A percentile compares a stretch with the other conserved stretches of the same genome.
Conservation (phyloP, 2,113 vertebrate species). For the Pheucticus melanocephalus region DNA sequence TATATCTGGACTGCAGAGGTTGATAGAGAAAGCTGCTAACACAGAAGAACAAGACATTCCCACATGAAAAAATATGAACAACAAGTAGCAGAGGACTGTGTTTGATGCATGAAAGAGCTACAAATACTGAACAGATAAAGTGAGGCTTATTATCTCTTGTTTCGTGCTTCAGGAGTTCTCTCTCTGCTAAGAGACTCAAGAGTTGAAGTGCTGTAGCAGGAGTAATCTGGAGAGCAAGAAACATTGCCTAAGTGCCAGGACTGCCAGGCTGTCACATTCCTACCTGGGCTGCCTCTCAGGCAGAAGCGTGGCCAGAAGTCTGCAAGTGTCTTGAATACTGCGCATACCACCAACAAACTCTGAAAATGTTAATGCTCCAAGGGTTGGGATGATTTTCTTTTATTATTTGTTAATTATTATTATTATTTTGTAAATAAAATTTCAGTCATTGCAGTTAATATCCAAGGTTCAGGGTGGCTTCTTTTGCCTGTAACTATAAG, state of each 20-base stretch:
- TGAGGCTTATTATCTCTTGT: constrained; percentile 15
- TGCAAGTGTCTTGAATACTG: neutral
- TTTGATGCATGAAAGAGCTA: constrained; percentile 23
- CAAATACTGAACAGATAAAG: constrained; percentile 46
- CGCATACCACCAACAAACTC: neutral
- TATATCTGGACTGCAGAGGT: neutral
- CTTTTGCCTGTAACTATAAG: neutral
- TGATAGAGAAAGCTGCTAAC: constrained; percentile 13
- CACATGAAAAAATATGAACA: neutral
- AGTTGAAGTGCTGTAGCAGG: constrained; percentile 22
- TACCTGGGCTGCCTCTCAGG: constrained; percentile 40
- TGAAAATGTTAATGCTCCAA: neutral
- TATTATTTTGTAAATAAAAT: neutral
- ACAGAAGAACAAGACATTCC: constrained; percentile 17
- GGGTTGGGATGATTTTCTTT: neutral
- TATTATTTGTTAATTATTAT: neutral
- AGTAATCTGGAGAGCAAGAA: constrained; percentile 55
- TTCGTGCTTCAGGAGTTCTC: neutral
- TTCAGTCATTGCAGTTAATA: neutral
- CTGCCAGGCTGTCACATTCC: constrained; percentile 51
- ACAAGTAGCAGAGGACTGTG: neutral
- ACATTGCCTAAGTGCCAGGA: neutral
- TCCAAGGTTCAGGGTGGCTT: neutral
- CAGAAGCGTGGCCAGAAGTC: neutral
- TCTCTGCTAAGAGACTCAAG: neutral